Evolutionary conservation across 2,888 invertebrate genomes (phyloP), one percentile per base, ranked within the genome.

Genomic region (Sarcophaga rosellei): DNA sequence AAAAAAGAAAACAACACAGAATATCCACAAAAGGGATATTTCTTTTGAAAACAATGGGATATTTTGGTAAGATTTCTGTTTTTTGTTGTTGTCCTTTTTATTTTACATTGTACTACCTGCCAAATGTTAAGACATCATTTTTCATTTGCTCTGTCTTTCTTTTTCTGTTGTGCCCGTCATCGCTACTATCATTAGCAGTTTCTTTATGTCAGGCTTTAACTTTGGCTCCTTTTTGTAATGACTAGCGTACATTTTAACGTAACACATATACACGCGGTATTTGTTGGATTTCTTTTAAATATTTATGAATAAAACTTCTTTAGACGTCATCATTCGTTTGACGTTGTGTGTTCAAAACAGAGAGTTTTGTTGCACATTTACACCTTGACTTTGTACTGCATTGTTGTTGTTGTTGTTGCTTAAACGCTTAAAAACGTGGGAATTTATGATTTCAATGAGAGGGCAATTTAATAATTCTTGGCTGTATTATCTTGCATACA

Each of bases 11-110:
- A n/a, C n/a, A n/a, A n/a, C n/a, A n/a, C n/a, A n/a, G n/a, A n/a
- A n/a, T n/a, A n/a, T n/a, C n/a, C n/a, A n/a, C n/a, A 35, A 2
- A 72, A 82, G 17, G 59, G 69, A 79, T 21, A 80, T 78, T 17
- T 65, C 72, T 78, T 72, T 53, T 8, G n/a, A 81, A 84, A 81
- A 78, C 78, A 84, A 75, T 84, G 83, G 86, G 78, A 84, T 74
- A 78, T 86, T 53, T 53, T 53, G 53, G 1, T 12, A 53, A 53
- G 2, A 35, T 35, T 76, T 81, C 25, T 47, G n/a, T 73, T 62
- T 23, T 44, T 4, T 70, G 53, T 23, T 61, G 62, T 66, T 81
- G 44, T 79, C 45, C 15, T 10, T 79, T 76, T 23, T 69, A 65
- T 74, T 21, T 70, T 83, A 76, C 68, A 4, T 35, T 35, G 35